These are phyloP conservation scores for Hypotaenidia okinawae DNA, from an alignment of 2,797 vertebrate genomes.

Conservation along the genomic window DNA sequence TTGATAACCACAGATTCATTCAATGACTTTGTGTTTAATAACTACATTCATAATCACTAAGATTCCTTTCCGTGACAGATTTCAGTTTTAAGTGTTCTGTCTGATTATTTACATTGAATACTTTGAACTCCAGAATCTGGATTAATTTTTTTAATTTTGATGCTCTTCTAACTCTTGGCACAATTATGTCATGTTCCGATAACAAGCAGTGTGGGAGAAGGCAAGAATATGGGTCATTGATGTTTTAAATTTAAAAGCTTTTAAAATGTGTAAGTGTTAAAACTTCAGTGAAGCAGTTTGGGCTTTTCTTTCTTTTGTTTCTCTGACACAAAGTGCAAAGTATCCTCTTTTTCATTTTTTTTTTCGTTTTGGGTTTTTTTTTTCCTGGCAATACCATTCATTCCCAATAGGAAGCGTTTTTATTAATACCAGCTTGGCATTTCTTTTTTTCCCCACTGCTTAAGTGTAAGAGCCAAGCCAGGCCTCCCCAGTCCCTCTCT, in stretches of 20 bases:
- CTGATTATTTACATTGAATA: neutral
- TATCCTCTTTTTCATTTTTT: conserved; percentile 54
- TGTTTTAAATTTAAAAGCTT: neutral
- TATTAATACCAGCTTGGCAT: conserved; percentile 70
- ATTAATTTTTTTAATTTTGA: neutral
- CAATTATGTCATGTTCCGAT: neutral
- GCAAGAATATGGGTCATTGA: neutral
- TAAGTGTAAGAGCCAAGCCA: neutral
- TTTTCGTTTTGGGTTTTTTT: neutral
- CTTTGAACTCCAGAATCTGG: neutral
- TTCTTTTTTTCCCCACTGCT: conserved; percentile 54
- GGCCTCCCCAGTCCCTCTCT: conserved; percentile 2
- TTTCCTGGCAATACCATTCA: conserved; percentile 57
- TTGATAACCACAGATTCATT: neutral
- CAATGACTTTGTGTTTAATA: neutral
- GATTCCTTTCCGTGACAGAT: neutral
- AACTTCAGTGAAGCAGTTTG: conserved; percentile 8
- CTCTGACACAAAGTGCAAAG: conserved; percentile 69
- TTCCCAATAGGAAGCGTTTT: conserved; percentile 69
- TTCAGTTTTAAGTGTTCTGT: neutral
- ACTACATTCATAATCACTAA: neutral
- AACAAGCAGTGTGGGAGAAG: neutral
- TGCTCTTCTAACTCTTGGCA: neutral
- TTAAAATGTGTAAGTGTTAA: neutral
- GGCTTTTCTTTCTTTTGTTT: conserved; percentile 55